These are phyloP conservation scores for Liodrosophila aerea DNA, from an alignment of 2,888 invertebrate species.

Conservation along the genomic window DNA sequence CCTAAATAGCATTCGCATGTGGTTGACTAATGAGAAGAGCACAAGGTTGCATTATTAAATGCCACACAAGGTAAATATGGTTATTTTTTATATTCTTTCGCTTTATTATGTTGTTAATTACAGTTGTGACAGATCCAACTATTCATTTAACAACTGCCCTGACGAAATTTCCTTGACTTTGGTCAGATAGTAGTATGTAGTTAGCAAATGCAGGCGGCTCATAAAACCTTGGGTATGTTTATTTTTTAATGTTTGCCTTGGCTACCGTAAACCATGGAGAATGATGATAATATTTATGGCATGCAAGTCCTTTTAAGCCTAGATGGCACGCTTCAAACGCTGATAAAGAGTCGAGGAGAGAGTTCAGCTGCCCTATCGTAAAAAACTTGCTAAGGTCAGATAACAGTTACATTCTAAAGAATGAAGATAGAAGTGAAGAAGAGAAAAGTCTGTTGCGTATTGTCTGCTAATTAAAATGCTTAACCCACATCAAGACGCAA, in stretches of 20 bases:
- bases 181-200: constrained; percentile 10
- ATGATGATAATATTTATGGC: constrained; percentile 46
- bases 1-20: constrained; percentile 19
- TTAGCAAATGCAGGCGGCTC: constrained; percentile 22
- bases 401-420: constrained; percentile 14
- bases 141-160: not conserved
- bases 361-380: constrained; percentile 43
- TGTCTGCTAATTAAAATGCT: constrained; percentile 74
- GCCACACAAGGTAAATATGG: constrained; percentile 21
- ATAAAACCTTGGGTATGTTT: constrained; percentile 18
- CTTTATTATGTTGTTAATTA: not conserved
- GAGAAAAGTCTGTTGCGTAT: constrained; percentile 26
- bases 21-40: constrained; percentile 7
- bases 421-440: constrained; percentile 7
- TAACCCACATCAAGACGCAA: constrained; percentile 71
- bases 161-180: constrained; percentile 17
- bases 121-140: constrained; percentile 5
- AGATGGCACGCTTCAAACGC: constrained; percentile 50
- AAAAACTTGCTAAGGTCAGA: constrained; percentile 41
- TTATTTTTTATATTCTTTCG: not conserved
- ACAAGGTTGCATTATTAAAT: constrained; percentile 27
- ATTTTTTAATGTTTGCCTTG: constrained; percentile 17
- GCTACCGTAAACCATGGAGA: constrained; percentile 52
- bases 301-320: constrained; percentile 25
- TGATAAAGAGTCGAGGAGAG: constrained; percentile 30